Evolutionary conservation across 1,140 invertebrate genomes (phyloP).

Genomic region (Adoxophyes honmai): DNA sequence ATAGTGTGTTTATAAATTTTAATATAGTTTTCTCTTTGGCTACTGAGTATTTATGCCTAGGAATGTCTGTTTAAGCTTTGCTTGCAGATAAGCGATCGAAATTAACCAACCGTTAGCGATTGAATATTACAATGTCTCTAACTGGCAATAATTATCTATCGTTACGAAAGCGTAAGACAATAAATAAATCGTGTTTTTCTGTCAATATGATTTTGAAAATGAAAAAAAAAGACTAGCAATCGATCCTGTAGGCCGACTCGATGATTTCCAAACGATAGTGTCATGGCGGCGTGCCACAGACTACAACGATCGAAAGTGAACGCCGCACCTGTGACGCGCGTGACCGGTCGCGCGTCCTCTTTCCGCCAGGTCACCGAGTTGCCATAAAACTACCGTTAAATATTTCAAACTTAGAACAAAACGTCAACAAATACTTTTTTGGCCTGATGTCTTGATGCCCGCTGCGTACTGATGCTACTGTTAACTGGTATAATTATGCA

Average conservation of each 20-base stretch:
- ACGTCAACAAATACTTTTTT: constrained; percentile 15
- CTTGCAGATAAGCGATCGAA: constrained; percentile 6
- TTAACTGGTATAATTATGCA: no score
- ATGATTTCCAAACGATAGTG: no score
- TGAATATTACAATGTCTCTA: no score
- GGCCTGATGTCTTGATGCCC: no score
- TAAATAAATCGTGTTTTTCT: no score
- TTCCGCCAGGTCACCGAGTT: constrained; percentile 57
- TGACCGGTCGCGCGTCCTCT: constrained; percentile 46
- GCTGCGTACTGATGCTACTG: no score
- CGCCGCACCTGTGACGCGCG: constrained; percentile 59
- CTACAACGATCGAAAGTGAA: constrained; percentile 60
- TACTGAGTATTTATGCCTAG: constrained; percentile 2
- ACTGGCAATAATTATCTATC: no score
- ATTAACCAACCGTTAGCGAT: constrained; percentile 2
- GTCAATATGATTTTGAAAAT: no score
- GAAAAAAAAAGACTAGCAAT: no score
- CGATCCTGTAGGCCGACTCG: no score
- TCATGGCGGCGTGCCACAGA: not conserved
- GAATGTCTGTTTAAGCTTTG: constrained; percentile 12
- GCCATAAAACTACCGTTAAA: constrained; percentile 44
- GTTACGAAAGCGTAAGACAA: no score
- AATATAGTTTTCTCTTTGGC: constrained; percentile 9
- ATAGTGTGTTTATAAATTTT: constrained; percentile 7
- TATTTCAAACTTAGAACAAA: constrained; percentile 39